Evolutionary conservation across 1,140 invertebrate species (phyloP).

Genomic region (Leptinotarsa lineolata): DNA sequence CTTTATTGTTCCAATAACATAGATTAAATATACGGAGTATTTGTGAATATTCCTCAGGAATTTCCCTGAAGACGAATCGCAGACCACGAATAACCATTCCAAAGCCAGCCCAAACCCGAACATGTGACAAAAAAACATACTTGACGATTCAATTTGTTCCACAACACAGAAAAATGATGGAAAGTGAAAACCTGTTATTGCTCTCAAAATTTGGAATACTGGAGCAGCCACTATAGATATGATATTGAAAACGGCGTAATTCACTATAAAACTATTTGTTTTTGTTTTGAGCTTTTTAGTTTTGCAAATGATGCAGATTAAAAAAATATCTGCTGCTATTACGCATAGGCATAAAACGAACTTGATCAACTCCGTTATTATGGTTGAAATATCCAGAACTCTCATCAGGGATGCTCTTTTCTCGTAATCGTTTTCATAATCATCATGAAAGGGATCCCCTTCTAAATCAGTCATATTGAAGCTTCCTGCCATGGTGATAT

Average conservation of each 20-base stretch:
- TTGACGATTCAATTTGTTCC: not conserved
- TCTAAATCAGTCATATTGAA: not conserved
- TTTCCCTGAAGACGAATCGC: not conserved
- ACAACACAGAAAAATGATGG: not conserved
- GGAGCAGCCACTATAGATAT: not conserved
- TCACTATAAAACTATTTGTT: not conserved
- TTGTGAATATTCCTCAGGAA: not conserved
- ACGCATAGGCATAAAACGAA: not conserved
- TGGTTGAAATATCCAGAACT: too few species aligned
- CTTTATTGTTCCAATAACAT: not conserved
- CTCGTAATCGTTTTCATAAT: not conserved
- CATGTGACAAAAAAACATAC: not conserved
- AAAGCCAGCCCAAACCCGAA: not conserved
- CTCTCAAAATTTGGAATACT: not conserved
- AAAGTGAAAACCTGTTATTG: not conserved
- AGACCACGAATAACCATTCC: not conserved
- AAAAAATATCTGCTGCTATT: not conserved
- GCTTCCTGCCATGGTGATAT: not conserved
- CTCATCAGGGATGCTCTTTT: not conserved
- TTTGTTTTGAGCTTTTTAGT: not conserved
- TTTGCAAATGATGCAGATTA: not conserved
- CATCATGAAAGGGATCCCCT: not conserved
- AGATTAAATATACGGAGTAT: not conserved
- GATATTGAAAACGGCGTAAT: conserved; percentile 9
- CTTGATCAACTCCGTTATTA: not conserved